Conservation (phyloP, 2,797 vertebrate species). For the Podarcis lilfordi region DNA sequence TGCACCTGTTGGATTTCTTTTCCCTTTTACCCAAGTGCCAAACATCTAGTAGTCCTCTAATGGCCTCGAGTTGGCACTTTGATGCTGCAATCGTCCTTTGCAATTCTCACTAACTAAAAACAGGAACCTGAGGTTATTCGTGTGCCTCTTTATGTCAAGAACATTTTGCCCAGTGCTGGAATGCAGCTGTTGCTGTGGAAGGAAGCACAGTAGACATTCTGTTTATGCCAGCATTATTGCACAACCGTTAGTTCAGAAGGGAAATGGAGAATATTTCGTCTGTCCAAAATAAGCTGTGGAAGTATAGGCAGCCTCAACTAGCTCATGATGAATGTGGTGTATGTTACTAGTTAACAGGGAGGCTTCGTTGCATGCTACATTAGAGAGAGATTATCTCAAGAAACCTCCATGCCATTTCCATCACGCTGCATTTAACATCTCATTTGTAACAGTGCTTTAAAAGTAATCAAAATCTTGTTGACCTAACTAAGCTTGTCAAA, state of each 20-base stretch:
- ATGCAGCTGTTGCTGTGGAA: slow-evolving; percentile 26
- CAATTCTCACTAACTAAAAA: slow-evolving; percentile 4
- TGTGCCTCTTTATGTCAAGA: background rate
- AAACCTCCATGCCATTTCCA: background rate
- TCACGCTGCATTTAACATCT: background rate
- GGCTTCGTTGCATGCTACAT: background rate
- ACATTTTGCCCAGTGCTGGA: slow-evolving; percentile 21
- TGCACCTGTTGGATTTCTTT: background rate
- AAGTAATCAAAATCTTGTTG: background rate
- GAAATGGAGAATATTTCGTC: slow-evolving; percentile 63
- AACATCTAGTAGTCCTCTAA: background rate
- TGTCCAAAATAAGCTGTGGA: slow-evolving; percentile 55
- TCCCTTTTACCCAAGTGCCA: background rate
- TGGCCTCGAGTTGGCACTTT: background rate
- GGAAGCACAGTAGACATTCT: slow-evolving; percentile 54
- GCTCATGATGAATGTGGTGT: background rate
- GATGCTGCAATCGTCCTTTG: background rate
- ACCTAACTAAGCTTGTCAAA: background rate
- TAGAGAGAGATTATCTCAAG: background rate
- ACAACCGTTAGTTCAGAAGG: slow-evolving; percentile 54
- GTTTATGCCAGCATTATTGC: slow-evolving; percentile 44
- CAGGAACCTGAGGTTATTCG: background rate
- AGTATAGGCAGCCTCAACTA: slow-evolving; percentile 36
- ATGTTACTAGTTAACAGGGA: background rate
- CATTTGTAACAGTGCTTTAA: background rate